Conservation (phyloP, 2,113 vertebrate species). For the Ptychochromis oligacanthus region DNA sequence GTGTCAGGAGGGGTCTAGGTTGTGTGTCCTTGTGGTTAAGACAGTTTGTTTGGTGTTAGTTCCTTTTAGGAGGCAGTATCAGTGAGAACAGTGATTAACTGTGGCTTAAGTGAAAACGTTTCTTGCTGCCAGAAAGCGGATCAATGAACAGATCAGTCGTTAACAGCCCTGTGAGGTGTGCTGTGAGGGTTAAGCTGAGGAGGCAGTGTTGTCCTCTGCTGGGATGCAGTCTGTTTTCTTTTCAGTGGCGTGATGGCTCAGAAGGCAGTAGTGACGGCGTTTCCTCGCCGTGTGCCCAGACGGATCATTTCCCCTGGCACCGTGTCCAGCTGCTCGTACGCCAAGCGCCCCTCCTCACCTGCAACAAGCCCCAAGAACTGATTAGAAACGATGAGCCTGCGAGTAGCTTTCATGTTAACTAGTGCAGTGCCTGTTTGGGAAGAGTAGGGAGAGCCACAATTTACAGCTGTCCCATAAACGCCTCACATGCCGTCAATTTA, state of each 20-base stretch:
- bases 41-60: slow-evolving; percentile 46
- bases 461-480: background rate
- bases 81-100: slow-evolving; percentile 19
- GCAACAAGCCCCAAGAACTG: background rate
- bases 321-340: slow-evolving; percentile 91
- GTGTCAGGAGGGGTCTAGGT: slow-evolving; percentile 31
- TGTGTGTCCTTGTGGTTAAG: slow-evolving; percentile 33
- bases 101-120: slow-evolving; percentile 2
- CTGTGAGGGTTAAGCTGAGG: background rate
- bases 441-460: background rate
- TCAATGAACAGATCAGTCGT: slow-evolving; percentile 8
- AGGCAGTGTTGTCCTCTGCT: slow-evolving; percentile 7
- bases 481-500: background rate
- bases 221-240: background rate
- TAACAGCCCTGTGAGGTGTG: slow-evolving; percentile 31
- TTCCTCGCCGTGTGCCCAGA: slow-evolving; percentile 82
- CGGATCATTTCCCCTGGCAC: slow-evolving; percentile 86
- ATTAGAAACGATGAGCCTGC: background rate
- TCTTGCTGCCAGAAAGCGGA: background rate
- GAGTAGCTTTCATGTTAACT: background rate
- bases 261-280: slow-evolving; percentile 89
- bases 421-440: background rate
- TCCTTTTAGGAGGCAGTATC: slow-evolving; percentile 42
- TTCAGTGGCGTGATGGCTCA: slow-evolving; percentile 46
- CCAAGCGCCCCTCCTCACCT: slow-evolving; percentile 95